These are phyloP conservation scores for Stegodyphus mimosarum DNA, from an alignment of 1,140 invertebrate genomes.

Conservation along the genomic window DNA sequence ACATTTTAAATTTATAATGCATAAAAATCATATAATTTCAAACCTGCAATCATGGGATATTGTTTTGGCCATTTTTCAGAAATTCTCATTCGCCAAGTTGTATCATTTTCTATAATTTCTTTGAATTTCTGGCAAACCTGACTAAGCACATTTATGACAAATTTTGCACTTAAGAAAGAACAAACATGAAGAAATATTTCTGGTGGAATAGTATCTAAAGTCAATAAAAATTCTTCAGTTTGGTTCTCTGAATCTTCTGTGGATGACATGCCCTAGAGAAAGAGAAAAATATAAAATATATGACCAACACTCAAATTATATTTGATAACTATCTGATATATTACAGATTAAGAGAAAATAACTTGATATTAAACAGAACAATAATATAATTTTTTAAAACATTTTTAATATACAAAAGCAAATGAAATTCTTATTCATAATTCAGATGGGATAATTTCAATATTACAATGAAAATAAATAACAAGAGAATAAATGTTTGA, in stretches of 20 bases:
- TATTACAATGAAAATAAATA: too few relatives aligned
- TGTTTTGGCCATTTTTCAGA: conserved; percentile 43
- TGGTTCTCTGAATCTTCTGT: not conserved
- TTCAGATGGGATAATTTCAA: too few relatives aligned
- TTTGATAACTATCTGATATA: too few relatives aligned
- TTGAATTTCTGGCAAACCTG: conserved; percentile 49
- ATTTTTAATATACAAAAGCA: too few relatives aligned
- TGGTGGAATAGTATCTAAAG: conserved; percentile 53
- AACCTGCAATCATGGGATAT: conserved; percentile 52
- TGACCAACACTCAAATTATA: not conserved
- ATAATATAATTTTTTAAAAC: too few relatives aligned
- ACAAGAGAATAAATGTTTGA: too few relatives aligned
- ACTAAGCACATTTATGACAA: conserved; percentile 52
- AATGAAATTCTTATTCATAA: too few relatives aligned
- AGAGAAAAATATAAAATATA: not conserved
- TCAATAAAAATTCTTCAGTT: not conserved
- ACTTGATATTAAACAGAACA: too few relatives aligned
- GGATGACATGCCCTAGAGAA: not conserved
- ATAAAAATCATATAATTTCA: not conserved
- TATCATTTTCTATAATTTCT: conserved; percentile 42
- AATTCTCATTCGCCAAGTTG: conserved; percentile 49
- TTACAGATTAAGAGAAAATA: too few relatives aligned
- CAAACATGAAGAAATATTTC: conserved; percentile 58
- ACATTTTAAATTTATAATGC: too few relatives aligned
- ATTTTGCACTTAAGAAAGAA: conserved; percentile 57